Evolutionary conservation across 2,113 vertebrate genomes (phyloP).

Genomic region (Numenius arquata): DNA sequence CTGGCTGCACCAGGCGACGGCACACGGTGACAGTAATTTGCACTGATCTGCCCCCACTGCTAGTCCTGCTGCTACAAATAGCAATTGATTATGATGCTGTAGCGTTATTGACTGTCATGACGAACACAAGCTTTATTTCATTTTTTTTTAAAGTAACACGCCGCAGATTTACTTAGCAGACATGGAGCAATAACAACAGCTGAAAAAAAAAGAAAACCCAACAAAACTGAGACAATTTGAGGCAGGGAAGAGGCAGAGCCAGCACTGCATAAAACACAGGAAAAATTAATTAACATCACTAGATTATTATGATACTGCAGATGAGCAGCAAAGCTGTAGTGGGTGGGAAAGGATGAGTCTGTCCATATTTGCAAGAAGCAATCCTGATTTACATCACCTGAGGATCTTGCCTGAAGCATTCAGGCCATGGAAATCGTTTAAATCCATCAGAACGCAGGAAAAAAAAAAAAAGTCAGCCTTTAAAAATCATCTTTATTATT

Average conservation of each 20-base stretch:
- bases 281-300: not conserved
- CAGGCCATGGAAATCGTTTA: conserved; percentile 23
- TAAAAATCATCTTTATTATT: not conserved
- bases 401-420: not conserved
- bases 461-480: not conserved
- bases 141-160: conserved; percentile 74
- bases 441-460: not conserved
- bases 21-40: conserved; percentile 91
- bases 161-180: conserved; percentile 63
- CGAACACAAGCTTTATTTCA: conserved; percentile 77
- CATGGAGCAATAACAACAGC: not conserved
- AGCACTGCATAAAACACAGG: not conserved
- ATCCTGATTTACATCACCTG: not conserved
- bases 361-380: not conserved
- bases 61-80: conserved; percentile 91
- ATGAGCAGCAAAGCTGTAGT: not conserved
- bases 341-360: not conserved
- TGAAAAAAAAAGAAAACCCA: not conserved
- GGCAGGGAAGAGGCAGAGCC: not conserved
- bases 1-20: conserved; percentile 79
- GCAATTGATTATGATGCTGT: conserved; percentile 95
- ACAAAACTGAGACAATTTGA: not conserved
- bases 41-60: conserved; percentile 91
- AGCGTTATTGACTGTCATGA: conserved; percentile 87
- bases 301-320: not conserved